Conservation (phyloP, 2,797 vertebrate species). For the Nannoperca australis region DNA sequence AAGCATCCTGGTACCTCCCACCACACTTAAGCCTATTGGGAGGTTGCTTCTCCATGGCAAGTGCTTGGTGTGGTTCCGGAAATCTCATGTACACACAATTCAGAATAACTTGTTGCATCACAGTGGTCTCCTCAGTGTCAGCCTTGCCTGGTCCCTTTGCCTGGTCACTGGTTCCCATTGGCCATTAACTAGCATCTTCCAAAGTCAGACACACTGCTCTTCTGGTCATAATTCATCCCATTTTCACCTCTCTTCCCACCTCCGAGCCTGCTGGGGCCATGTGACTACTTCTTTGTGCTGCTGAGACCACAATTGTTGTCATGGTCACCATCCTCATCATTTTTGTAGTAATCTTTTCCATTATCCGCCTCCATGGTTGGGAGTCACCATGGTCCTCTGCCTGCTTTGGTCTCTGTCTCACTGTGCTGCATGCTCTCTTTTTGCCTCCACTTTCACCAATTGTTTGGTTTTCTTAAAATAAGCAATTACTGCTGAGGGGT, state of each 20-base stretch:
- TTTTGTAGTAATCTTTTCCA: constrained; percentile 35
- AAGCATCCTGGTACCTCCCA: not conserved
- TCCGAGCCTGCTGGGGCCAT: constrained; percentile 2
- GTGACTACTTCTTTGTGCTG: constrained; percentile 12
- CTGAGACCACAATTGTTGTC: constrained; percentile 18
- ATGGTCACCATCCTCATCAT: constrained; percentile 34
- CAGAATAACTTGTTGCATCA: not conserved
- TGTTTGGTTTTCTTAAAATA: constrained; percentile 11
- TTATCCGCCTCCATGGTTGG: constrained; percentile 19
- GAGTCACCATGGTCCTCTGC: constrained; percentile 12
- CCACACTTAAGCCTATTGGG: not conserved
- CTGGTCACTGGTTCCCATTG: not conserved
- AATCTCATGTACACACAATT: not conserved
- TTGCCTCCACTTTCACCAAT: not conserved
- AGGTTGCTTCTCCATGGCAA: not conserved
- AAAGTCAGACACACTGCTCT: not conserved
- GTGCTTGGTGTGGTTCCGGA: not conserved
- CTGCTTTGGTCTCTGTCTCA: constrained; percentile 1
- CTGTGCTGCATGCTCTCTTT: not conserved
- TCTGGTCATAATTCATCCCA: not conserved
- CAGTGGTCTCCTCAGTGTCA: not conserved
- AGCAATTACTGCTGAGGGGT: constrained; percentile 18
- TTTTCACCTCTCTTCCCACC: not conserved
- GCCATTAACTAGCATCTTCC: not conserved
- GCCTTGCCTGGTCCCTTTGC: not conserved